Percentiles rank a stretch among this genome's conserved stretches.
phyloP scores from a whole-genome alignment of 1,140 invertebrate genomes.

The Globodera rostochiensis region DNA sequence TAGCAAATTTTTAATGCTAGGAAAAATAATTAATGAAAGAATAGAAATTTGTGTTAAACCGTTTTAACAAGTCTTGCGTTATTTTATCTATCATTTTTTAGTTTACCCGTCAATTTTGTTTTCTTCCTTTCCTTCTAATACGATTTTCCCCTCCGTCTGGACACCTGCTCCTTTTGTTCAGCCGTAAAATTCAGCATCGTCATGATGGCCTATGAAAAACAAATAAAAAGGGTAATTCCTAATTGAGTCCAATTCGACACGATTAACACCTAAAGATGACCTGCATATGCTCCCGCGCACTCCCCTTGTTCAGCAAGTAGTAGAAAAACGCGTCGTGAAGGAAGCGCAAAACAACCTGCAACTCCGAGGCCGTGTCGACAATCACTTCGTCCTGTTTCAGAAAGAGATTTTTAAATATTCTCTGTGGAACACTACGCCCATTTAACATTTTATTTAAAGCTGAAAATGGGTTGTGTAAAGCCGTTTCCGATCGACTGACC shows the following conservation, averaged over 20 bases:
- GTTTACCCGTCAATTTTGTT: too few species aligned
- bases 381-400: slow-evolving; percentile 47
- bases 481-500: too few species aligned
- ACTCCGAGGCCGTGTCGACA: slow-evolving; percentile 59
- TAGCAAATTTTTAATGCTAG: too few species aligned
- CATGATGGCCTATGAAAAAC: slow-evolving; percentile 59
- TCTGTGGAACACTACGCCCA: neutral
- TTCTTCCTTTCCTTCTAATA: slow-evolving; percentile 29
- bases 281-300: slow-evolving; percentile 62
- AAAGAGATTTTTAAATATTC: slow-evolving; percentile 2
- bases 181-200: slow-evolving; percentile 64
- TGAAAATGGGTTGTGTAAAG: too few species aligned
- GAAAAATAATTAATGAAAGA: too few species aligned
- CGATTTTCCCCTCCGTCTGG: slow-evolving; percentile 55
- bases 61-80: too few species aligned
- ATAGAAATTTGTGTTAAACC: too few species aligned
- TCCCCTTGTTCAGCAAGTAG: slow-evolving; percentile 59
- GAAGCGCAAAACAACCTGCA: slow-evolving; percentile 57
- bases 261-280: slow-evolving; percentile 20
- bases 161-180: slow-evolving; percentile 59
- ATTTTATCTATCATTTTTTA: too few species aligned
- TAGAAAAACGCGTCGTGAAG: slow-evolving; percentile 65
- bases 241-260: neutral
- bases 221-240: neutral
- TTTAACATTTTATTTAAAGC: neutral